Evolutionary conservation across 2,888 invertebrate species (phyloP).

Genomic region (Patella pellucida): DNA sequence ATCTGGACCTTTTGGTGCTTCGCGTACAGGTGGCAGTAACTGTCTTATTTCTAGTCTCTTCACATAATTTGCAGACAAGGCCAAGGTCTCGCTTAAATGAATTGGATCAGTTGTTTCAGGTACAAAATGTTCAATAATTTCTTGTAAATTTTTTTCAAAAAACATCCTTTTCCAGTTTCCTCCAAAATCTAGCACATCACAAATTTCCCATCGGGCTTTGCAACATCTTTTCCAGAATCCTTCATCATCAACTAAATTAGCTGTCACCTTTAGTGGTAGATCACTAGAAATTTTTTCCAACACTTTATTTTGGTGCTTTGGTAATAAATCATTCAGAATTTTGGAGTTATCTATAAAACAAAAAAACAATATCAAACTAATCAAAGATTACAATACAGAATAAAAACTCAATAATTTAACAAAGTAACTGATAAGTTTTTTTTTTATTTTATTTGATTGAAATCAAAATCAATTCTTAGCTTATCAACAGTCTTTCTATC

Average conservation of each 20-base stretch:
- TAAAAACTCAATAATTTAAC: too few species aligned
- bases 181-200: constrained; percentile 68
- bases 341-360: constrained; percentile 64
- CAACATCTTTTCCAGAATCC: constrained; percentile 71
- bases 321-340: constrained; percentile 62
- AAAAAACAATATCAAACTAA: too few species aligned
- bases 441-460: too few species aligned
- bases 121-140: constrained; percentile 69
- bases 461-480: not conserved
- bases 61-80: constrained; percentile 66
- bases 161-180: constrained; percentile 70
- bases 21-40: constrained; percentile 69
- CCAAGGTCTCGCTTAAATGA: constrained; percentile 62
- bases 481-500: not conserved
- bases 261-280: constrained; percentile 70
- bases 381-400: too few species aligned
- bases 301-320: constrained; percentile 66
- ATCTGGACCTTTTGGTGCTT: constrained; percentile 63
- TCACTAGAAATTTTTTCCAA: constrained; percentile 65
- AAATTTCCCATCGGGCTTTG: constrained; percentile 67
- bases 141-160: constrained; percentile 69
- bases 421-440: too few species aligned
- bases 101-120: constrained; percentile 67
- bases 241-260: constrained; percentile 70
- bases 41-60: constrained; percentile 66